phyloP scores from a whole-genome alignment of 2,797 vertebrate species.

The Thripadectes ignobilis region DNA sequence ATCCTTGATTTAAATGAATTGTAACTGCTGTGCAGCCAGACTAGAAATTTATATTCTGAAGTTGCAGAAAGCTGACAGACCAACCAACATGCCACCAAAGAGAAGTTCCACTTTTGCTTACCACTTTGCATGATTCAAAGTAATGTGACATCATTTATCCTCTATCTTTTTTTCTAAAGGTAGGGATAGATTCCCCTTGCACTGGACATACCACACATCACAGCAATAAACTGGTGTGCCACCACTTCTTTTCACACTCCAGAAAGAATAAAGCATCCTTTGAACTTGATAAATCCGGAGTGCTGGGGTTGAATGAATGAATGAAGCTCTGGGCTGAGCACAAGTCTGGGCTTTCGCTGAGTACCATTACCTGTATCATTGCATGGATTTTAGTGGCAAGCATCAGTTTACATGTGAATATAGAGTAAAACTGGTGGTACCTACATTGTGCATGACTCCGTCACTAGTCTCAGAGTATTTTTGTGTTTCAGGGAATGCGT shows the following conservation, averaged over 20 bases:
- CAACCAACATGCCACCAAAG: neutral
- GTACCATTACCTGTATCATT: neutral
- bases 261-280: neutral
- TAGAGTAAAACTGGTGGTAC: neutral
- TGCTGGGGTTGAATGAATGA: fast-evolving
- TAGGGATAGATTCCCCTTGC: neutral
- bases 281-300: neutral
- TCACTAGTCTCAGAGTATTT: neutral
- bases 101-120: neutral
- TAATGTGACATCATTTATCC: neutral
- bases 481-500: neutral
- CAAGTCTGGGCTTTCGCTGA: neutral
- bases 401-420: neutral
- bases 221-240: neutral
- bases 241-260: neutral
- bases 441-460: neutral
- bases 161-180: neutral
- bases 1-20: neutral
- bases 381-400: neutral
- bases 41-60: neutral
- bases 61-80: neutral
- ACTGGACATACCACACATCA: neutral
- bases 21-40: neutral
- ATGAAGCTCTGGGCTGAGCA: neutral
- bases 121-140: neutral